Evolutionary conservation across 2,113 vertebrate genomes (phyloP).

Genomic region (Silurus meridionalis): DNA sequence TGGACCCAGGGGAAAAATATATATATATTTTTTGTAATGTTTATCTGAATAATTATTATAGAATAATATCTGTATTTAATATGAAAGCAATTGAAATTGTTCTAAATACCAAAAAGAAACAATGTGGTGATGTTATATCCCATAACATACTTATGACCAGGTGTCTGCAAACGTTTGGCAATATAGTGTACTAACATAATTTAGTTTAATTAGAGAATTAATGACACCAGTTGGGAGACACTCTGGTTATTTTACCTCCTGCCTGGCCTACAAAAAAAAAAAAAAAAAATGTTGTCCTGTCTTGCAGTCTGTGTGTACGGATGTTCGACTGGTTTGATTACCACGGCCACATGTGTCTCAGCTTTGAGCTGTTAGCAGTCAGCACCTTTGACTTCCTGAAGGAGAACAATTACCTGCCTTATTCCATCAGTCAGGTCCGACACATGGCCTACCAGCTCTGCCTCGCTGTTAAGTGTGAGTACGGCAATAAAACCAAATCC

Average conservation of each 20-base stretch:
- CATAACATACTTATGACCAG: no score
- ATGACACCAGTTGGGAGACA: neutral
- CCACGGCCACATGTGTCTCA: conserved; percentile 89
- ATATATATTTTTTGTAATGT: no score
- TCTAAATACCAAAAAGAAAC: no score
- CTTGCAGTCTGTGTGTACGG: conserved; percentile 81
- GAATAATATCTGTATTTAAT: no score
- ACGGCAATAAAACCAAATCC: neutral
- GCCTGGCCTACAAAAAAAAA: neutral
- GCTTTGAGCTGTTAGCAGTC: conserved; percentile 85
- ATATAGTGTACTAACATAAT: neutral
- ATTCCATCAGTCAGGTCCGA: conserved; percentile 84
- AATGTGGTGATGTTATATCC: no score
- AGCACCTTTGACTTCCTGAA: conserved; percentile 90
- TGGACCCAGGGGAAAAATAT: no score
- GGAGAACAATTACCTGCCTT: conserved; percentile 88
- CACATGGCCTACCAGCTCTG: conserved; percentile 86
- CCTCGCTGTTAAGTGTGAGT: conserved; percentile 69
- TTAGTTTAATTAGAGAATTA: neutral
- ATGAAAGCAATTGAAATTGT: no score
- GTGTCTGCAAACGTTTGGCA: no score
- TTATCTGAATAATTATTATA: no score
- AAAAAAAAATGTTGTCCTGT: no score
- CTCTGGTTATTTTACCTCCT: neutral
- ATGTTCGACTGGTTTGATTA: conserved; percentile 92